Conservation (phyloP, 2,797 vertebrate genomes). For the Ciconia nigra region DNA sequence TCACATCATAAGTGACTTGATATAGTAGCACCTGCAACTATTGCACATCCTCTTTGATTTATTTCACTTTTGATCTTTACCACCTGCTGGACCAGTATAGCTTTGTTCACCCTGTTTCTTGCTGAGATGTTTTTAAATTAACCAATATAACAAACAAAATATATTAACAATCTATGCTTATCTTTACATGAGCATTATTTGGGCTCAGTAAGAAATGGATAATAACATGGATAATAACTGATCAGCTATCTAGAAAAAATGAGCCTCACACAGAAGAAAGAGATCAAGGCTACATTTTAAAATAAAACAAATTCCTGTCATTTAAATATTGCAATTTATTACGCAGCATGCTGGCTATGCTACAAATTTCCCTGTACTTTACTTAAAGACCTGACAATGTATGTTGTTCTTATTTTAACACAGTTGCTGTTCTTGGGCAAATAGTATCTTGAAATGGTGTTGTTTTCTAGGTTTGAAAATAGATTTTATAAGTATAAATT, state of each 20-base stretch:
- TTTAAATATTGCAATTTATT: not conserved
- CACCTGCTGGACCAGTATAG: not conserved
- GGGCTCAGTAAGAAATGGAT: not conserved
- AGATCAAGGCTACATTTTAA: not conserved
- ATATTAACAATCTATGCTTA: not conserved
- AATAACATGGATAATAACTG: not conserved
- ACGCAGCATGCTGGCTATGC: not conserved
- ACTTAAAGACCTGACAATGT: not conserved
- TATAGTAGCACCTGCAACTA: not conserved
- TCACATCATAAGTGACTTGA: not conserved
- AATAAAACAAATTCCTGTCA: not conserved
- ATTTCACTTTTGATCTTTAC: constrained; percentile 47
- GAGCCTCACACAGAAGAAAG: not conserved
- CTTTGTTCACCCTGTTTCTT: constrained; percentile 17
- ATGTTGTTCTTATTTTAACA: not conserved
- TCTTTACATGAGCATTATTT: not conserved
- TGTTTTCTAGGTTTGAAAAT: not conserved
- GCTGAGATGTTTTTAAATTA: constrained; percentile 3
- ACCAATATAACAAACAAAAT: not conserved
- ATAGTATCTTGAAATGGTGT: not conserved
- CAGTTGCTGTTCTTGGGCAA: not conserved
- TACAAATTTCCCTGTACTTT: not conserved
- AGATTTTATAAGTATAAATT: not conserved
- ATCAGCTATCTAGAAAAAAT: not conserved
- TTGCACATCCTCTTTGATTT: constrained; percentile 51